Percentiles rank a stretch among this genome's conserved stretches.
Conservation (phyloP, 2,797 vertebrate genomes). For the Petrocephalus sullivani region DNA sequence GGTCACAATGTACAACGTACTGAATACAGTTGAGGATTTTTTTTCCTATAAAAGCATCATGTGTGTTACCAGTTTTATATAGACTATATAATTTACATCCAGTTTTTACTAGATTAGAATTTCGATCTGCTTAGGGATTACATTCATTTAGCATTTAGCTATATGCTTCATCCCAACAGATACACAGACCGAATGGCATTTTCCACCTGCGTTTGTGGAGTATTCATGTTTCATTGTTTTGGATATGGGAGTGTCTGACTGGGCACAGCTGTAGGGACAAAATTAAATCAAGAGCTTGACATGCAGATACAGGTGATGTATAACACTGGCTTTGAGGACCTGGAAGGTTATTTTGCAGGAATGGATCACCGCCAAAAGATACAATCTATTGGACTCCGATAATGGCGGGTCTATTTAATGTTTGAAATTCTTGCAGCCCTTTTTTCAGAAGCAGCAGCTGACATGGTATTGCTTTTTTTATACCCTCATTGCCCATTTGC, state of each 20-base stretch:
- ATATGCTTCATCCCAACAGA: not conserved
- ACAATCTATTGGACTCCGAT: not conserved
- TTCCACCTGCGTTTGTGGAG: not conserved
- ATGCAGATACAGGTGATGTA: not conserved
- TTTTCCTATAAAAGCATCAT: not conserved
- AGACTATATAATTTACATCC: not conserved
- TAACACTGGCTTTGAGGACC: not conserved
- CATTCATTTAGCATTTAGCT: not conserved
- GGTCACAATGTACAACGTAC: not conserved
- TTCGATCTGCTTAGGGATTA: not conserved
- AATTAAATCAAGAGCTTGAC: not conserved
- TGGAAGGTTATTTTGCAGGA: not conserved
- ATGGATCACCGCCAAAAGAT: not conserved
- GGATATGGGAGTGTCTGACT: not conserved
- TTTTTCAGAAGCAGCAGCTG: not conserved
- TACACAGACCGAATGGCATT: not conserved
- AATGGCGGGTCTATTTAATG: not conserved
- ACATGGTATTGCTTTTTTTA: not conserved
- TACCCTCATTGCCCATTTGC: not conserved
- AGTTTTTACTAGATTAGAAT: too few relatives aligned
- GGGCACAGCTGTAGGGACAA: slow-evolving; percentile 1
- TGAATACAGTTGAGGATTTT: not conserved
- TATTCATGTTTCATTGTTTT: not conserved
- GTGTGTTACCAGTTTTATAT: not conserved
- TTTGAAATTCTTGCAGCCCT: not conserved